Base-by-base conservation (phyloP, 1,140 invertebrate genomes). In the Bombus turneri region DNA sequence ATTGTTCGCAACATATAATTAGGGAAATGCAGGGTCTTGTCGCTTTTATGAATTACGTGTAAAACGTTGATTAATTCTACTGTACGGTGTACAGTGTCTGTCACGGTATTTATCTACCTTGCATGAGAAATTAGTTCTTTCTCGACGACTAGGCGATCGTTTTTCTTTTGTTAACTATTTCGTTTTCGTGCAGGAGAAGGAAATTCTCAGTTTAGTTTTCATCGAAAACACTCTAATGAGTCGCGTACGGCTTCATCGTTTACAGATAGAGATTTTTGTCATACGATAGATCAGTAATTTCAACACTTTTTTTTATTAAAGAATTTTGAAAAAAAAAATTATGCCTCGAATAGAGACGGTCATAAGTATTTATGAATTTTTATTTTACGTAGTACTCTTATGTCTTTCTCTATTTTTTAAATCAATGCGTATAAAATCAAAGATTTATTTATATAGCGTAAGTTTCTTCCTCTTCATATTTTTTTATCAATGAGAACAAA, bases 61-160 rank as follows among this genome's bases (percentile, higher is more conserved):
- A 28, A 59, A 75, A 47, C 31, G 25, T 28, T 75, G 72, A 75
- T 53, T 83, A 34, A 75, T 57, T n/a, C n/a, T 10, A 25, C 39
- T 25, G 8, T 34, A n/a, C 15, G 15, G 18, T 22, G 47, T 53
- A 53, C 18, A 22, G 6, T 22, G 47, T 22, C 41, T 47, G 9
- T 64, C 74, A 28, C 57, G 8, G 39, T 47, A 43, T 81, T 73
- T 81, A n/a, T 53, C 10, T 5, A 73, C 6, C 25, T 13, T 18
- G 41, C 15, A n/a, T 12, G 13, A 28, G 4, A 53, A 69, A 18
- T 47, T 28, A 18, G 2, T 25, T 34, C 68, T 80, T 69, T 69
- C 69, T 53, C 8, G 13, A 37, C 0, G 22, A 1, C 31, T 80
- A 69, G 43, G 37, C 43, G 31, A 53, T 22, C 18, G 47, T 53